A percentile compares a stretch with the other conserved stretches of the same genome.
These are phyloP conservation scores for Ceyx melanurus DNA, from an alignment of 2,113 vertebrate species.

Conservation along the genomic window DNA sequence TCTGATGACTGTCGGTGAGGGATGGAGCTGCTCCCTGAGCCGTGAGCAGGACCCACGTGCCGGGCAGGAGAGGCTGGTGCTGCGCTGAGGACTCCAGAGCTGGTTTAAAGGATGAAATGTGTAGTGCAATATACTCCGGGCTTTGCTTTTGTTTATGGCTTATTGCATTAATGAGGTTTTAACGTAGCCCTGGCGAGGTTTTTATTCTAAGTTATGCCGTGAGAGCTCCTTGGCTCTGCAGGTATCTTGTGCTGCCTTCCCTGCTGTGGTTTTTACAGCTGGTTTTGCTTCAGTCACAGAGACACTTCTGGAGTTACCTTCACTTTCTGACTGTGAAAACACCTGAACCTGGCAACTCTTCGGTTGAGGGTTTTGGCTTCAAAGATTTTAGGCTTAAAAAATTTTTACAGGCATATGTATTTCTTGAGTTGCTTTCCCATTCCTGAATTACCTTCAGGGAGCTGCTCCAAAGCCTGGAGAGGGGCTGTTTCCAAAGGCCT, in stretches of 20 bases:
- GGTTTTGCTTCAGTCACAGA: neutral
- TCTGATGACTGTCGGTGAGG: neutral
- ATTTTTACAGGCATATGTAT: neutral
- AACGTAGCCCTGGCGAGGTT: neutral
- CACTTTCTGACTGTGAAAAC: neutral
- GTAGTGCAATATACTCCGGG: neutral
- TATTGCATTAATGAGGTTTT: neutral
- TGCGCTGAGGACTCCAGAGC: neutral
- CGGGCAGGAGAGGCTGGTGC: neutral
- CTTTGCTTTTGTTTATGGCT: neutral
- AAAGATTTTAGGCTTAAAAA: neutral
- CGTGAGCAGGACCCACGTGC: rapidly evolving
- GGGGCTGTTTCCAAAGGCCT: neutral
- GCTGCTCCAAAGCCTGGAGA: neutral
- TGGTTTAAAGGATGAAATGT: neutral
- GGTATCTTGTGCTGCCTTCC: neutral
- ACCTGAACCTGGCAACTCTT: neutral
- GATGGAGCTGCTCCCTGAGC: neutral
- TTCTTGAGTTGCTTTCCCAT: neutral
- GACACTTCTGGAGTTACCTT: neutral
- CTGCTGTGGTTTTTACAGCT: neutral
- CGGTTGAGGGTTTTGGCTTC: neutral
- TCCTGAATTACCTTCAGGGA: neutral
- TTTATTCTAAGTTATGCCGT: neutral
- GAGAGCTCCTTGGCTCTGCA: neutral